These are phyloP conservation scores for Pseudopleuronectes americanus DNA, from an alignment of 2,797 vertebrate genomes.

Conservation along the genomic window DNA sequence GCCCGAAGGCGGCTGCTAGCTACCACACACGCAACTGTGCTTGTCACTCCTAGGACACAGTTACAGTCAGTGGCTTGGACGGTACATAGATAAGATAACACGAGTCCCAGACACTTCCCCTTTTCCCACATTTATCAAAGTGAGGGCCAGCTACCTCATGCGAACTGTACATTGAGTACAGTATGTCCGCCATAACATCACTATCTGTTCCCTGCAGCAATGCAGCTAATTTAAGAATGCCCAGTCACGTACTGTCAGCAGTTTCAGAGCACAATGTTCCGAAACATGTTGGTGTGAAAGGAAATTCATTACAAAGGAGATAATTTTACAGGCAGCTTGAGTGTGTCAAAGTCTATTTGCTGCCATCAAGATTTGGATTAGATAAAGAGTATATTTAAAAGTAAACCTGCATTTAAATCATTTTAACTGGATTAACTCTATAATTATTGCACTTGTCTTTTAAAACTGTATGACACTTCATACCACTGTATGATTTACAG, in stretches of 20 bases:
- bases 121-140: conserved; percentile 76
- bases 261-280: neutral
- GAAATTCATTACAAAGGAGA: neutral
- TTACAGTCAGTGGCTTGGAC: conserved; percentile 66
- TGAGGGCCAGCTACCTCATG: conserved; percentile 52
- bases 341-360: neutral
- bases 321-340: neutral
- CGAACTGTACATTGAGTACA: conserved; percentile 48
- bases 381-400: no score
- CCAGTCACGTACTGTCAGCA: neutral
- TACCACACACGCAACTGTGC: conserved; percentile 67
- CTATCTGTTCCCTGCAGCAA: neutral
- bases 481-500: no score
- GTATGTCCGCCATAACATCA: conserved; percentile 11
- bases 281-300: neutral
- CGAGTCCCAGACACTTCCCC: conserved; percentile 61
- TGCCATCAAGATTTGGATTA: no score
- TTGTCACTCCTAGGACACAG: conserved; percentile 71
- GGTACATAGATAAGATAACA: conserved; percentile 75
- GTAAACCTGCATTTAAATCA: no score
- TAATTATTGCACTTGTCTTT: no score
- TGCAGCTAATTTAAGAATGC: neutral
- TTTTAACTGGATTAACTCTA: no score
- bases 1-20: conserved; percentile 49
- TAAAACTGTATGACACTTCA: no score